phyloP scores from a whole-genome alignment of 2,113 vertebrate species.

The Corvus hawaiiensis region DNA sequence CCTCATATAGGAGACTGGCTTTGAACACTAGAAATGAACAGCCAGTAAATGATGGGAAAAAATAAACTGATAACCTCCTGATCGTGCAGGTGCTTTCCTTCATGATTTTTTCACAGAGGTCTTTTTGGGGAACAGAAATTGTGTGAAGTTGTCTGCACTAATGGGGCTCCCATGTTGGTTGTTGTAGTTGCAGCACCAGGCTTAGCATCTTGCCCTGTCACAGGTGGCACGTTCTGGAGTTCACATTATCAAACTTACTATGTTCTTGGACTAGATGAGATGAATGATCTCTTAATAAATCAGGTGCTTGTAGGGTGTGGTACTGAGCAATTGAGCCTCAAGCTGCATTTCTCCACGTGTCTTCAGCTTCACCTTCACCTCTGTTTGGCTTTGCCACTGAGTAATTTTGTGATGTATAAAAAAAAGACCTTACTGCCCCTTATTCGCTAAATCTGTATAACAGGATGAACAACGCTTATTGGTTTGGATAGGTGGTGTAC shows the following conservation, averaged over 20 bases:
- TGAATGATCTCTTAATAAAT: neutral
- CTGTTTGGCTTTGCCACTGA: neutral
- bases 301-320: neutral
- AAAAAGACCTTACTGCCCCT: neutral
- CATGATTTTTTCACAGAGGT: neutral
- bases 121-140: neutral
- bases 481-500: neutral
- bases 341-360: neutral
- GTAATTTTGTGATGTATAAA: neutral
- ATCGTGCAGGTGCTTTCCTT: neutral
- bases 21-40: neutral
- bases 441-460: neutral
- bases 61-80: neutral
- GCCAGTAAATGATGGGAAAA: neutral
- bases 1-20: neutral
- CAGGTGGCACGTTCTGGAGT: neutral
- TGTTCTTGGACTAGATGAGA: neutral
- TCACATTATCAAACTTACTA: fast-evolving
- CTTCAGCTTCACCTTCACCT: neutral
- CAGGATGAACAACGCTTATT: neutral
- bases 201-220: neutral
- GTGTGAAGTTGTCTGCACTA: neutral
- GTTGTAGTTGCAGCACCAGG: neutral
- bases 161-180: neutral
- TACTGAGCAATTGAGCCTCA: neutral